These are phyloP conservation scores for Chrysochloris asiatica DNA, from an alignment of 2,113 vertebrate species.

Conservation along the genomic window DNA sequence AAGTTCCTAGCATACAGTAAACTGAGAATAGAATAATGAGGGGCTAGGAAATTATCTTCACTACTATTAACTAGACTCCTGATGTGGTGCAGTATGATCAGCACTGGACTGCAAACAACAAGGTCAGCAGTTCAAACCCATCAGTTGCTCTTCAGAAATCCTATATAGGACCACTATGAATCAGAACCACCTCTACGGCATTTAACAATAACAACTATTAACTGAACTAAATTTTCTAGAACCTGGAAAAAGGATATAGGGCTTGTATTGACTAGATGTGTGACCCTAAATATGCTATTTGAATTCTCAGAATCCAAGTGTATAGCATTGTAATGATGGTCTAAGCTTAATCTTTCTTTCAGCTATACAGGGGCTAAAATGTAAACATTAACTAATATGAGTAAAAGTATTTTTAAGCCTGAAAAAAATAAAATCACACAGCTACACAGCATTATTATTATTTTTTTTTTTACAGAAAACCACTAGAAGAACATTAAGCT, in stretches of 20 bases:
- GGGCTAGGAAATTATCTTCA: slow-evolving; percentile 6
- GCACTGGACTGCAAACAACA: no score
- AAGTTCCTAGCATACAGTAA: neutral
- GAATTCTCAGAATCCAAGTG: neutral
- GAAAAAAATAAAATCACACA: neutral
- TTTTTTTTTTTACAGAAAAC: neutral
- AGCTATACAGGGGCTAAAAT: neutral
- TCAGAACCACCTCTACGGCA: no score
- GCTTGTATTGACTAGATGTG: neutral
- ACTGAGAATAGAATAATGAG: neutral
- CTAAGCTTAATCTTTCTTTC: slow-evolving; percentile 31
- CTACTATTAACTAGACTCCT: neutral
- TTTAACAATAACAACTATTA: neutral
- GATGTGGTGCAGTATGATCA: no score
- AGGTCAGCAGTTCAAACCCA: no score
- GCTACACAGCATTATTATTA: neutral
- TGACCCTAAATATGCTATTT: neutral
- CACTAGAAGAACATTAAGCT: slow-evolving; percentile 12
- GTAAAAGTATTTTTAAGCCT: neutral
- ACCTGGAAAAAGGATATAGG: neutral
- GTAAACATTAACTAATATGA: slow-evolving; percentile 4
- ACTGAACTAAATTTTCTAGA: slow-evolving; percentile 16
- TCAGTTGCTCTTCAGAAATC: no score
- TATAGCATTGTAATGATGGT: neutral
- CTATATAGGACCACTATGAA: no score